Evolutionary conservation across 2,888 invertebrate species (phyloP), one percentile per base, ranked within the genome.

Genomic region (Prosapia bicincta): DNA sequence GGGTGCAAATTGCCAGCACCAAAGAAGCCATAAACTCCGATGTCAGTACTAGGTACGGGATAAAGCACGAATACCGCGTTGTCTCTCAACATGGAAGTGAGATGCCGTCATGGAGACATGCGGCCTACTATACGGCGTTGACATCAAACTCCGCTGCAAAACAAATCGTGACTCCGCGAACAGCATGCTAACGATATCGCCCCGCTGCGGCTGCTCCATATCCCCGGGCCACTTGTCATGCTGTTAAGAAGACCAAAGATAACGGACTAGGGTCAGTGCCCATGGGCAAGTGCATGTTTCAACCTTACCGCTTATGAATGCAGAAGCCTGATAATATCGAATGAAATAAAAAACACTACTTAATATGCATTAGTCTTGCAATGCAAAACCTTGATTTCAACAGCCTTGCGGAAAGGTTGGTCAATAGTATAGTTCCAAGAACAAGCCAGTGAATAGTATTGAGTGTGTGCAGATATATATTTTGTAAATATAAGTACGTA

Each of bases 211-310:
- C 30, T 54, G 54, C 54, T 54, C 54, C 13, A 54, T 54, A 54
- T 54, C 54, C 54, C 13, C 54, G 20, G 54, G 54, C n/a, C 54
- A 54, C 13, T 54, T 38, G 54, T 54, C 54, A 54, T 54, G 54
- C 54, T 54, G 54, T 54, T 54, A 54, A 20, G 54, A 54, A 54
- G 54, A 54, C 54, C 54, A 9, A 20, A 54, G 54, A 54, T 54
- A 54, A 54, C 54, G 54, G 54, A 54, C 54, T 54, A 54, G 54
- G 54, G 54, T 54, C 54, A 54, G 54, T 54, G n/a, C 54, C 54
- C 54, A 54, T 54, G 13, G 20, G 20, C 54, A 20, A n/a, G 54
- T 38, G 38, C 38, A 38, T 13, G 38, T 2, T 13, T 38, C 13
- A 38, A 38, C 38, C 38, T 38, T 13, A 54, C n/a, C 54, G 54